Evolutionary conservation across 2,113 vertebrate genomes (phyloP), one percentile per base, ranked within the genome.

Genomic region (Coryphaenoides rupestris): DNA sequence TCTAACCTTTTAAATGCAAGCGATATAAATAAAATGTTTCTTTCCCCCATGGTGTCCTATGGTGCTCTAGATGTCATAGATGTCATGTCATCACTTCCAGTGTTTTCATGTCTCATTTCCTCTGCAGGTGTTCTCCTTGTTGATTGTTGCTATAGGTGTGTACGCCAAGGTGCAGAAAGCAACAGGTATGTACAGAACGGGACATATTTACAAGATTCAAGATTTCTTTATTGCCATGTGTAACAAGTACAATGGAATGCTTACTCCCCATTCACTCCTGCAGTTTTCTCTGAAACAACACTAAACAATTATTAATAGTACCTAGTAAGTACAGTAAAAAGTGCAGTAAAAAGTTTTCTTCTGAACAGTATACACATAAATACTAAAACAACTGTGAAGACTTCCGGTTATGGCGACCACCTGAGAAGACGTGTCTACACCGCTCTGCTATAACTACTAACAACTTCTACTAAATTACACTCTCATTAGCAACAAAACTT

Each of bases 151-250:
- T 6, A 88, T 92, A 14, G 88, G 90, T 2, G 89, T 91, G 0
- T 91, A 90, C 53, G 88, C 88, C 17, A 90, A 88, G 75, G 75
- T 86, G 66, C 86, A 92, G 74, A 91, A 91, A 74, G 88, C 89
- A 15, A 89, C 90, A 88, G 89, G 90, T 92, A 82, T 4, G 46
- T 21, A 45, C 13, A 50, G 16, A 50, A 50, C 16, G 47, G n/a
- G 5, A 50, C 3, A 9, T 9, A 40, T 12, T 4, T 40, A 10
- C 12, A 10, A 1, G 9, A 10, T 12, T 40, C 6, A 40, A n/a
- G n/a, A n/a, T n/a, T n/a, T n/a, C n/a, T n/a, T n/a, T n/a, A n/a
- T n/a, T n/a, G n/a, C n/a, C n/a, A n/a, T n/a, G n/a, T n/a, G n/a
- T n/a, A n/a, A n/a, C n/a, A n/a, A n/a, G n/a, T n/a, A n/a, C n/a